phyloP scores from a whole-genome alignment of 2,888 invertebrate genomes.

The Metalampra italica region DNA sequence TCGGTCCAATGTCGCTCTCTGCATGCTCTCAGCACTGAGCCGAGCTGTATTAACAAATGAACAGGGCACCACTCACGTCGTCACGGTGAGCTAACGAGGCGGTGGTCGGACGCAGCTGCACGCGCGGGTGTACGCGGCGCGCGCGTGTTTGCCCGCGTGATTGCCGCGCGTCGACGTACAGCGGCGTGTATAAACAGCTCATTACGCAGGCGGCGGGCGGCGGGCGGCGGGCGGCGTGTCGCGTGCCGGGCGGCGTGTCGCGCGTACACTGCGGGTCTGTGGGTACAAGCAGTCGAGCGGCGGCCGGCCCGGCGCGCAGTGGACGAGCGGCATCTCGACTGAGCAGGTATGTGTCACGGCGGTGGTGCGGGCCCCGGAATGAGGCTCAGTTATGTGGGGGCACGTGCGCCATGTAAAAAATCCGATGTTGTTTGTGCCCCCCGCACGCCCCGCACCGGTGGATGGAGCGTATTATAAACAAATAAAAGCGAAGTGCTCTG shows the following conservation, averaged over 20 bases:
- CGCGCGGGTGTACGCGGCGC: background rate
- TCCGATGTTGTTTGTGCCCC: conserved; percentile 33
- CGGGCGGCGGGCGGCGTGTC: too few species aligned
- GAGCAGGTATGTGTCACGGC: background rate
- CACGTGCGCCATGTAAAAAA: conserved; percentile 46
- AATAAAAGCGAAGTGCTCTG: conserved; percentile 23
- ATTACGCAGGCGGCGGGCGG: background rate
- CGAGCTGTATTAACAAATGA: too few species aligned
- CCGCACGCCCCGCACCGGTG: conserved; percentile 18
- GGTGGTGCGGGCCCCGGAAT: conserved; percentile 22
- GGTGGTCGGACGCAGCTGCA: too few species aligned
- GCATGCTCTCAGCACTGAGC: too few species aligned
- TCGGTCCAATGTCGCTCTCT: too few species aligned
- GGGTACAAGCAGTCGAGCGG: background rate
- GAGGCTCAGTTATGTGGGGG: conserved; percentile 38
- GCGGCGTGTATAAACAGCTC: conserved; percentile 35
- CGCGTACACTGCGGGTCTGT: background rate
- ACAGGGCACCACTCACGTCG: too few species aligned
- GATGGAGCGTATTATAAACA: conserved; percentile 43
- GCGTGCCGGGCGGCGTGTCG: background rate
- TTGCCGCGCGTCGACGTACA: conserved; percentile 39
- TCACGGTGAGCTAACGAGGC: too few species aligned
- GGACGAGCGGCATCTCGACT: background rate
- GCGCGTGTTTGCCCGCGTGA: conserved; percentile 28
- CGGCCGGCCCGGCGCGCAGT: background rate